These are phyloP conservation scores for Noctilio leporinus DNA, from an alignment of 2,113 vertebrate species.

Conservation along the genomic window DNA sequence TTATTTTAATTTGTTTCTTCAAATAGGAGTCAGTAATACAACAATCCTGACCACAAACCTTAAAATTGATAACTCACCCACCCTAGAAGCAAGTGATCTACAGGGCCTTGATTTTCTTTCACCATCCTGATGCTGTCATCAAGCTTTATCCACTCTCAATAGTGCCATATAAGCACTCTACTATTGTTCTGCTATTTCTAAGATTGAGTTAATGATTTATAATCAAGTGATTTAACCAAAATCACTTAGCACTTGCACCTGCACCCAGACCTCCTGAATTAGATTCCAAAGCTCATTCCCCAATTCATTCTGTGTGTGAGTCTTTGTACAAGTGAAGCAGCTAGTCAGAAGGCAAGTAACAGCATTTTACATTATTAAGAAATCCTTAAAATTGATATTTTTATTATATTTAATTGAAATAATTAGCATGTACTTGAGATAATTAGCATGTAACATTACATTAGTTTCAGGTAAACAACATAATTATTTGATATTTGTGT, in stretches of 20 bases:
- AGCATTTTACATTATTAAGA: not conserved
- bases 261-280: not conserved
- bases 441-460: not conserved
- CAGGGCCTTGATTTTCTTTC: not conserved
- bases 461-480: not conserved
- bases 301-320: not conserved
- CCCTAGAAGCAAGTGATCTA: not conserved
- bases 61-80: not conserved
- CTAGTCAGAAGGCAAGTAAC: not conserved
- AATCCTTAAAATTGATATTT: not conserved
- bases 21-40: not conserved
- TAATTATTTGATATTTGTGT: not conserved
- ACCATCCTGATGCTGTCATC: not conserved
- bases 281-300: not conserved
- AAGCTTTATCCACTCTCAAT: not conserved
- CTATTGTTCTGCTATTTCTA: not conserved
- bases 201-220: not conserved
- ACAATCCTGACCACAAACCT: not conserved
- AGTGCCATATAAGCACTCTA: not conserved
- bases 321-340: not conserved
- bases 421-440: not conserved
- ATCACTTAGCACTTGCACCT: not conserved
- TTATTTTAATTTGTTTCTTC: not conserved
- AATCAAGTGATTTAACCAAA: not conserved
- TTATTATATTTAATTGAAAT: not conserved